These are phyloP conservation scores for Atrichornis clamosus DNA, from an alignment of 2,113 vertebrate species.

Conservation along the genomic window DNA sequence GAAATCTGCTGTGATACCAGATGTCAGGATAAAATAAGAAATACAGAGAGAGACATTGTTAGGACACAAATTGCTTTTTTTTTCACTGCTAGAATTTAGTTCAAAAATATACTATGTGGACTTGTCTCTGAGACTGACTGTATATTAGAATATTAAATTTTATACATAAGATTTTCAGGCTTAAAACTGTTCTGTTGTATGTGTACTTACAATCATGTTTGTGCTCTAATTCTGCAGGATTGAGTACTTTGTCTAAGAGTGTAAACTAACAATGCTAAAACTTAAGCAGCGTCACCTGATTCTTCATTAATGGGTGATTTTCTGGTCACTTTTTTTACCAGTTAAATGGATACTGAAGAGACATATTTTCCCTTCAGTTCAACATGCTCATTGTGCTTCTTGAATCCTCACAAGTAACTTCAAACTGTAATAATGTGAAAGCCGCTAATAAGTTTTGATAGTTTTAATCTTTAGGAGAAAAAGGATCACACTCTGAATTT, in stretches of 20 bases:
- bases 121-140: not conserved
- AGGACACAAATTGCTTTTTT: not conserved
- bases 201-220: rapidly evolving
- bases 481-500: not conserved
- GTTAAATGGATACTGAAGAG: not conserved
- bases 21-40: conserved; percentile 37
- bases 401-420: not conserved
- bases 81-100: not conserved
- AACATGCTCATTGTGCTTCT: not conserved
- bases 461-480: not conserved
- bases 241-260: not conserved
- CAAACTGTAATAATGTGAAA: not conserved
- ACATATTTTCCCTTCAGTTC: not conserved
- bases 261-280: not conserved
- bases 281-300: not conserved
- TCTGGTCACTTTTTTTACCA: not conserved
- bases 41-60: not conserved
- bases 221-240: not conserved
- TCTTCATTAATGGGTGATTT: not conserved
- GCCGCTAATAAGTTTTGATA: not conserved
- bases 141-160: not conserved
- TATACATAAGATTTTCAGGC: not conserved
- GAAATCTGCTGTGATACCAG: conserved; percentile 52
- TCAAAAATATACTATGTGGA: not conserved
- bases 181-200: not conserved